Conservation (phyloP, 2,113 vertebrate species). For the Mobula hypostoma region DNA sequence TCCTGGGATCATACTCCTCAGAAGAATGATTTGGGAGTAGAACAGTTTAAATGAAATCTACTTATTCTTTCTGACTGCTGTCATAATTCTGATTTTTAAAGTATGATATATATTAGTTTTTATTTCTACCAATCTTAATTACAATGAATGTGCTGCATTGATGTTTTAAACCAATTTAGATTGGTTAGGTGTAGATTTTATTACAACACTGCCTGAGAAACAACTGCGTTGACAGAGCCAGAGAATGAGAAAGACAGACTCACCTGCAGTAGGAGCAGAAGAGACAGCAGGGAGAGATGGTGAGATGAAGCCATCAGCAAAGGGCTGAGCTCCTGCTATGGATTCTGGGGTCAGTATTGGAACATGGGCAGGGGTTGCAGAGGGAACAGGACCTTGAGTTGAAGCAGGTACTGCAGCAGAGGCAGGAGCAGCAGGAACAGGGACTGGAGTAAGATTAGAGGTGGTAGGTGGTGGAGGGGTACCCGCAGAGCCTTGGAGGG, state of each 20-base stretch:
- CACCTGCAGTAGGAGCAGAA: constrained; percentile 80
- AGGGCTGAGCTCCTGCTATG: constrained; percentile 69
- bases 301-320: constrained; percentile 80
- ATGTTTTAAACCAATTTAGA: background rate
- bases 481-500: constrained; percentile 67
- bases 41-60: background rate
- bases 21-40: background rate
- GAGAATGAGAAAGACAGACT: constrained; percentile 57
- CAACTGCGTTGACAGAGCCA: background rate
- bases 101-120: background rate
- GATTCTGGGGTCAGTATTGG: constrained; percentile 41
- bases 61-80: background rate
- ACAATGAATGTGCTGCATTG: background rate
- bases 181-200: background rate
- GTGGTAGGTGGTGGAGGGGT: constrained; percentile 70
- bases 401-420: constrained; percentile 61
- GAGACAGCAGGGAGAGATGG: constrained; percentile 83
- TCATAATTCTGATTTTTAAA: background rate
- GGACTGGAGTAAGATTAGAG: constrained; percentile 58
- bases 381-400: constrained; percentile 53
- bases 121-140: background rate
- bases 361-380: constrained; percentile 55
- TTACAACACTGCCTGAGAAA: constrained; percentile 35
- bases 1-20: background rate
- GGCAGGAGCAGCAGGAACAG: constrained; percentile 59